These are phyloP conservation scores for Hemithea aestivaria DNA, from an alignment of 2,888 invertebrate genomes.

Conservation along the genomic window DNA sequence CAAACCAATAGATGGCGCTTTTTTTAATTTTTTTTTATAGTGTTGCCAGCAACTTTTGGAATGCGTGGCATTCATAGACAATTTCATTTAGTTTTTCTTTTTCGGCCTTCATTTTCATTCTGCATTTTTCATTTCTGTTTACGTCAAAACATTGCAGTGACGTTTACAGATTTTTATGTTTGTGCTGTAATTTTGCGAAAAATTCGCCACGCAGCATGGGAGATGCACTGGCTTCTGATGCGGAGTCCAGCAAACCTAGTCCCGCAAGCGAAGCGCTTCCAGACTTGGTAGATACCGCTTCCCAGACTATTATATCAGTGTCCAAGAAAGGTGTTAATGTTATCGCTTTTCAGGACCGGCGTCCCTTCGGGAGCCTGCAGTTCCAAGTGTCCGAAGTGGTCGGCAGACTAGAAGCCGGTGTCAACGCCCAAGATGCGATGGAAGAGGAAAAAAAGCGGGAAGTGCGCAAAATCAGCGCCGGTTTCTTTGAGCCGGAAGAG, in stretches of 20 bases:
- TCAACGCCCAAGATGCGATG: constrained; percentile 61
- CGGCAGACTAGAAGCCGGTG: constrained; percentile 83
- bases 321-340: constrained; percentile 10
- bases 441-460: constrained; percentile 63
- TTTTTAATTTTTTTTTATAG: background rate
- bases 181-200: constrained; percentile 46
- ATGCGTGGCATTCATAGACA: constrained; percentile 12
- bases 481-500: constrained; percentile 76
- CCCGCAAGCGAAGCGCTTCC: constrained; percentile 44
- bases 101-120: constrained; percentile 22
- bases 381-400: constrained; percentile 87
- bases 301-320: constrained; percentile 12
- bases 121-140: constrained; percentile 11
- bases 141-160: constrained; percentile 73
- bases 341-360: constrained; percentile 73
- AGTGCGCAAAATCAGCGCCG: constrained; percentile 70
- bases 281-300: constrained; percentile 48
- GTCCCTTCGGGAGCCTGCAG: constrained; percentile 82
- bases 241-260: constrained; percentile 54
- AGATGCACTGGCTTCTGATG: constrained; percentile 62
- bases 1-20: constrained; percentile 1
- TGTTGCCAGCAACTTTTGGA: background rate
- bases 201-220: constrained; percentile 73
- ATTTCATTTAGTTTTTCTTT: constrained; percentile 3
- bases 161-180: constrained; percentile 74